Evolutionary conservation across 2,113 vertebrate genomes (phyloP).

Genomic region (Sinocyclocheilus maitianheensis): DNA sequence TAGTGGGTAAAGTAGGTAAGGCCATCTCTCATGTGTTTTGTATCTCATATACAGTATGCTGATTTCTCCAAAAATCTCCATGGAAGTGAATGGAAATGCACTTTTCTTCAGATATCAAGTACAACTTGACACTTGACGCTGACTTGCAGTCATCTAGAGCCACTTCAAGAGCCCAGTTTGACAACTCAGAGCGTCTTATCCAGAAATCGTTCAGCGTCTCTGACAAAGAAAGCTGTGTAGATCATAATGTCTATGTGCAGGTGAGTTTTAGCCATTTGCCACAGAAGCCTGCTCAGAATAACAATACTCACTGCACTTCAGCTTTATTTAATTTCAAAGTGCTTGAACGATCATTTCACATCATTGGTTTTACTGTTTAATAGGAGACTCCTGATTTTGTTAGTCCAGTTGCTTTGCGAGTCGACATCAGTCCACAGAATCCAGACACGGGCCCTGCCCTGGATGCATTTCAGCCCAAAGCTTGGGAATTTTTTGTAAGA

Average conservation of each 20-base stretch:
- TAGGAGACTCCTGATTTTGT: constrained; percentile 79
- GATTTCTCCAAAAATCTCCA: neutral
- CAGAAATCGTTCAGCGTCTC: constrained; percentile 68
- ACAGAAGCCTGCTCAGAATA: neutral
- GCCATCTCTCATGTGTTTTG: neutral
- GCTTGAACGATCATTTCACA: neutral
- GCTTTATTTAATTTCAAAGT: neutral
- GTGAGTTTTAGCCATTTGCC: neutral
- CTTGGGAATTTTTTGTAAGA: constrained; percentile 83
- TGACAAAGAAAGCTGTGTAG: constrained; percentile 63
- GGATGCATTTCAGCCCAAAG: constrained; percentile 73
- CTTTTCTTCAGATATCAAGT: constrained; percentile 71
- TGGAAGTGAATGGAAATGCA: neutral
- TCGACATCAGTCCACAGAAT: constrained; percentile 76
- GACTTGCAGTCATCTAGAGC: constrained; percentile 78
- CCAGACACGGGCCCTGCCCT: constrained; percentile 78
- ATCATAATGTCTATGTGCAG: constrained; percentile 76
- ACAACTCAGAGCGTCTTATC: constrained; percentile 76
- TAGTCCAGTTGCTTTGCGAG: constrained; percentile 75
- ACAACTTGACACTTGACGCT: constrained; percentile 82
- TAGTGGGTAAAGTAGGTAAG: constrained; percentile 77
- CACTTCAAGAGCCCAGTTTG: constrained; percentile 82
- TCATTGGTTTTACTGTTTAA: neutral
- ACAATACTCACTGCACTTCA: neutral
- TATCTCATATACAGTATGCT: neutral